Evolutionary conservation across 2,797 vertebrate species (phyloP), one percentile per base, ranked within the genome.

Genomic region (Tympanoctomys barrerae): DNA sequence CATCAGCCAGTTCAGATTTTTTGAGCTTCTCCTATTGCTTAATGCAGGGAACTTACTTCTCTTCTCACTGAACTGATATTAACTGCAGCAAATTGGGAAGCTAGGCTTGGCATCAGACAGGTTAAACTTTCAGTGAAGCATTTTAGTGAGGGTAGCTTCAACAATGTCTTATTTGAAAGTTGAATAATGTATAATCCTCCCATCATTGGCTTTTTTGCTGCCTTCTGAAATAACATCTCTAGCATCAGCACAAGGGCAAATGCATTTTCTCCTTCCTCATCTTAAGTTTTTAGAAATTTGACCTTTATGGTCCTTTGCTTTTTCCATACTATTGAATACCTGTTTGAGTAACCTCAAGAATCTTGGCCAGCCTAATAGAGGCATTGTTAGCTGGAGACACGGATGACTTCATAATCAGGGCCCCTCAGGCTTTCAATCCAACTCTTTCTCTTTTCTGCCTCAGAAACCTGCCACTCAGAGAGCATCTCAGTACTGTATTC

Each of bases 161-260:
- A 39, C 52, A 31, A 94, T 66, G 57, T 57, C 75, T 91, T 95
- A 26, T 96, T 94, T 95, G 59, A 93, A 96, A 84, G 90, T 49
- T 2, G 0, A 75, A 46, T 92, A 70, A 88, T 77, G 28, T 68
- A 0, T 10, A 68, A 66, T 89, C 77, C 39, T 94, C 39, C 87
- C 64, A 90, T 97, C 89, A 94, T 54, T 0, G 0, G 57, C 86
- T 94, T 94, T 61, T 61, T 70, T 92, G 79, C 86, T 94, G 78
- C 86, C 94, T 94, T 97, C 97, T 97, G 96, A 97, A 97, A 97
- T 95, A 97, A 95, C 92, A 96, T 96, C 95, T 96, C 87, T 78
- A 95, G 90, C 95, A 96, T 94, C 96, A 97, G 92, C 83, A 95
- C 79, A 86, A 95, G 71, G 79, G 57, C 90, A 97, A 97, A 96